Evolutionary conservation across 2,888 invertebrate species (phyloP), one percentile per base, ranked within the genome.

Genomic region (Tinea pellionella): DNA sequence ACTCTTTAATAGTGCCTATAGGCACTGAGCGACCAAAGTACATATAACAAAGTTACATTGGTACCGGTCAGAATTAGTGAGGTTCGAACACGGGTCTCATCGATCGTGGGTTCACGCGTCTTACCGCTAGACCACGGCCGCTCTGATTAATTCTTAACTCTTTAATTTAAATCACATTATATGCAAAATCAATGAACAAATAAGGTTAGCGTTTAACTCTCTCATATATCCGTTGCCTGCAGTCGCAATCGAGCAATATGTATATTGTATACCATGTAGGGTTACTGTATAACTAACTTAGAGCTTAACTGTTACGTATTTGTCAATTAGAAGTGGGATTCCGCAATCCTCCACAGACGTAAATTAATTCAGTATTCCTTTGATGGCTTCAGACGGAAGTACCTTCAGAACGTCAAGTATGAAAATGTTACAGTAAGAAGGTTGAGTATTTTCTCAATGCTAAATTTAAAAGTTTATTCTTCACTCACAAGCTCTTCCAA

Each of bases 351-450:
- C 47, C 16, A 6, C 15, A 16, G 16, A 16, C 13, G 47, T 47
- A 47, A 47, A 47, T 47, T 47, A 47, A 47, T 47, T 47, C 16
- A 16, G 47, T 47, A 47, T 47, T 47, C 47, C 47, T 47, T 47
- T 47, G 47, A 47, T 47, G 16, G 13, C 13, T 6, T 9, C 9
- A 47, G 16, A 16, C 47, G n/a, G 8, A 15, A 47, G 47, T 9
- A 37, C 9, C 6, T 37, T 37, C 4, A 30, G n/a, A n/a, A n/a
- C n/a, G n/a, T n/a, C 30, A 30, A 30, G 42, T 42, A 42, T 47
- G 15, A 47, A 15, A 2, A 41, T 41, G 9, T 8, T 41, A 41
- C 47, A 4, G 9, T 9, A 37, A 2, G 9, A 37, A 9, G 9
- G 37, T 6, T 37, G 37, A 37, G n/a, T 2, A 37, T 2, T 37